Evolutionary conservation across 1,140 invertebrate genomes (phyloP).

Genomic region (Atta cephalotes): DNA sequence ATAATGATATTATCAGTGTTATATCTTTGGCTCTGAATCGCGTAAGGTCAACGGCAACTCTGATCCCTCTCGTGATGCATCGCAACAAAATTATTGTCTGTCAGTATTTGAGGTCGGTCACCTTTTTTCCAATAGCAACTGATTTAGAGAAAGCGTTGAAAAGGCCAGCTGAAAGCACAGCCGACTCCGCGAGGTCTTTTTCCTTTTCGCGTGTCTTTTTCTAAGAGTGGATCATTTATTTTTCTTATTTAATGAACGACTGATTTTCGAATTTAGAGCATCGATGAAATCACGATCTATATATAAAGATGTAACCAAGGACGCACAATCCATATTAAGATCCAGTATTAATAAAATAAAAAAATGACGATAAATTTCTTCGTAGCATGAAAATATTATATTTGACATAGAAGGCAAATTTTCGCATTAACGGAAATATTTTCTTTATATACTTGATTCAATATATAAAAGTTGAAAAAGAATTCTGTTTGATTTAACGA

Average conservation of each 20-base stretch:
- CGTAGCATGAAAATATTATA: not conserved
- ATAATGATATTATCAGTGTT: not conserved
- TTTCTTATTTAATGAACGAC: not conserved
- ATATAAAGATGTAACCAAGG: not conserved
- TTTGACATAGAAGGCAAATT: not conserved
- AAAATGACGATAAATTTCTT: not conserved
- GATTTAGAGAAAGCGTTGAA: conserved; percentile 30
- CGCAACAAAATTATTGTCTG: conserved; percentile 23
- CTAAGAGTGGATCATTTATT: not conserved
- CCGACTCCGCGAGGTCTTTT: not conserved
- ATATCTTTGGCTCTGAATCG: conserved; percentile 2
- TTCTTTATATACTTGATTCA: not conserved
- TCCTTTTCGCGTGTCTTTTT: not conserved
- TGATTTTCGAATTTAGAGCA: too few species aligned
- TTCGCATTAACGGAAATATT: not conserved
- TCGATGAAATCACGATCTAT: not conserved
- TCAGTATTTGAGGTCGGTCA: conserved; percentile 23
- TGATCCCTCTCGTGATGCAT: not conserved
- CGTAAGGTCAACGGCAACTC: not conserved
- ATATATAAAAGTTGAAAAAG: not conserved
- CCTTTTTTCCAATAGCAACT: not conserved
- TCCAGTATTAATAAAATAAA: too few species aligned
- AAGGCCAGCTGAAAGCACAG: not conserved
- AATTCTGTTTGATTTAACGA: not conserved
- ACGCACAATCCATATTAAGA: not conserved